Evolutionary conservation across 2,797 vertebrate genomes (phyloP).

Genomic region (Emydoidea blandingii): DNA sequence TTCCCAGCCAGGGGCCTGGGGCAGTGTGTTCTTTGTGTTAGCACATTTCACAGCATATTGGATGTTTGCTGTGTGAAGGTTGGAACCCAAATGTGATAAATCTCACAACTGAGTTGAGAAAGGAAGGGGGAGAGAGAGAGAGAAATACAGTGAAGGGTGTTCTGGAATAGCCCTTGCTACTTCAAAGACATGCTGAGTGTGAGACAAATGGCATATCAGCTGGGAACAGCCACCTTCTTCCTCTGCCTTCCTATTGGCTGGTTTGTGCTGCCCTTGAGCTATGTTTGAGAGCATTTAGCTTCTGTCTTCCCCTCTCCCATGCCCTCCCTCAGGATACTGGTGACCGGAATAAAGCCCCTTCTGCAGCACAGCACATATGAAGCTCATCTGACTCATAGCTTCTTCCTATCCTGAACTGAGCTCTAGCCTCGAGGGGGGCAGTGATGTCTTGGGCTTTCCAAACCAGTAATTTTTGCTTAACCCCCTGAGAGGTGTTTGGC

Average conservation of each 20-base stretch:
- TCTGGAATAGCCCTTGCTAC: conserved; percentile 16
- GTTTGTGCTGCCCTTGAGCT: neutral
- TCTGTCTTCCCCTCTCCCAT: neutral
- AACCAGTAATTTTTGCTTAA: neutral
- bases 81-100: conserved; percentile 19
- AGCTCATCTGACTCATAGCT: neutral
- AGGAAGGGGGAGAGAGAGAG: conserved; percentile 2
- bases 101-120: conserved; percentile 33
- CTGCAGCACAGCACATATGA: neutral
- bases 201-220: conserved; percentile 43
- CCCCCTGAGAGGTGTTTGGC: neutral
- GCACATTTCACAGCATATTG: neutral
- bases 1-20: neutral
- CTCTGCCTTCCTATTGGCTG: neutral
- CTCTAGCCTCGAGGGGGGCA: neutral
- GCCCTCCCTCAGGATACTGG: neutral
- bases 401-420: neutral
- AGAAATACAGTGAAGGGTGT: neutral
- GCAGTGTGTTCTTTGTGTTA: neutral
- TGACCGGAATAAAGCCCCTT: neutral
- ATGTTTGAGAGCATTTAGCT: neutral
- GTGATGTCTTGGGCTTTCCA: neutral
- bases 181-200: conserved; percentile 20
- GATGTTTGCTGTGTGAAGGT: conserved; percentile 52
- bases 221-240: neutral